Percentiles rank a stretch among this genome's conserved stretches.
These are phyloP conservation scores for Cathartes aura DNA, from an alignment of 2,113 vertebrate genomes.

Conservation along the genomic window DNA sequence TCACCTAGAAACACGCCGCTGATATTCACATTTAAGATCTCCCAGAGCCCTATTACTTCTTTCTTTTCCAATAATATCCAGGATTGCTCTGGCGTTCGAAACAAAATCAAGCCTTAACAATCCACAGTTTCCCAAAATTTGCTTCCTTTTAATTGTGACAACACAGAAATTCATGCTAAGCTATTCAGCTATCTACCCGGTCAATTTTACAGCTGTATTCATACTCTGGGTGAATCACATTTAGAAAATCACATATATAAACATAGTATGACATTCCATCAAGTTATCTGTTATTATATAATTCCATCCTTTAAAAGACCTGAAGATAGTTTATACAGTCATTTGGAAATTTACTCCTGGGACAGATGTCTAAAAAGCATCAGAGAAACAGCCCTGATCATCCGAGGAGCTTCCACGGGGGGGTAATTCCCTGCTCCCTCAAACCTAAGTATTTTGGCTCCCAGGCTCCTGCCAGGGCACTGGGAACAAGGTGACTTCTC, in stretches of 20 bases:
- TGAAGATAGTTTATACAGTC: not conserved
- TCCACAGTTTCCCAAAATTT: not conserved
- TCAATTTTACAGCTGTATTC: constrained; percentile 8
- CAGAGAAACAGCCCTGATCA: not conserved
- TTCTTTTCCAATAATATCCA: not conserved
- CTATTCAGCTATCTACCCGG: not conserved
- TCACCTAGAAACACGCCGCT: not conserved
- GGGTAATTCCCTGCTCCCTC: not conserved
- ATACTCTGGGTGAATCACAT: not conserved
- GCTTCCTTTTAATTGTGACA: constrained; percentile 4
- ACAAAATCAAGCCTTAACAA: not conserved
- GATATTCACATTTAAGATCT: constrained; percentile 23
- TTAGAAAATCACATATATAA: constrained; percentile 29
- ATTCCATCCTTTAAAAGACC: not conserved
- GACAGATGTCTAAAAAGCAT: not conserved
- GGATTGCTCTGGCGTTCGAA: not conserved
- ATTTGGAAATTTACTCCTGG: not conserved
- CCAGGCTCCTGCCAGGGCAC: not conserved
- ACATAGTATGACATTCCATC: not conserved
- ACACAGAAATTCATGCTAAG: not conserved
- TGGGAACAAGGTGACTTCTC: not conserved
- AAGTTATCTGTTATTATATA: not conserved
- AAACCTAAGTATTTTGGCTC: not conserved
- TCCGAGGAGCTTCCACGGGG: not conserved
- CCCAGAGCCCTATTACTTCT: not conserved